Base-by-base conservation (phyloP, 2,113 vertebrate genomes). In the Peromyscus leucopus region DNA sequence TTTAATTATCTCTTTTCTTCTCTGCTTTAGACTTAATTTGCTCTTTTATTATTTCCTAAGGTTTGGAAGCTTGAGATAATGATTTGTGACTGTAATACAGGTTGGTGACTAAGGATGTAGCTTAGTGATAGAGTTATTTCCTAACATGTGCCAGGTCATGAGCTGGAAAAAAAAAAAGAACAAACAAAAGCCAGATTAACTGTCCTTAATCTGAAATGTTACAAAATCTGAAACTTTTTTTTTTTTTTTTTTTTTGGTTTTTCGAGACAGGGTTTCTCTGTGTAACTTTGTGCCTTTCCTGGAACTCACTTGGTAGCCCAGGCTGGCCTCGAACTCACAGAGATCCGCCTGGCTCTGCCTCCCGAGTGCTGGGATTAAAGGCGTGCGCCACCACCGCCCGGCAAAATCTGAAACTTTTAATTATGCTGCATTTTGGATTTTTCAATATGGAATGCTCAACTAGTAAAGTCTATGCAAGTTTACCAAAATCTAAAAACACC, bases 11-110 rank as follows among this genome's bases (percentile, higher is more conserved):
- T 89, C 24, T 24, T 83, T 51, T 26, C 42, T 67, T 79, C 69
- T 83, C 87, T 71, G 1, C 48, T 91, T 94, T 89, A 51, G 46
- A 75, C 88, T 96, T 97, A 39, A 22, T 61, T 61, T 90, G 8
- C 39, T 61, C 16, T 46, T 63, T 90, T 76, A 36, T 17, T 90
- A 61, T 72, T 90, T 75, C 67, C 96, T 88, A 96, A 74, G 16
- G 2, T 90, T 24, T 90, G 10, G 61, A 83, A 72, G 33, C 72
- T 63, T 90, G 63, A 24, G 2, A n/a, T 92, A 65, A 48, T 82
- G 57, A 71, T 78, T 92, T 94, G 94, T 87, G 89, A 59, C 84
- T 69, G 74, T 82, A 28, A 94, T 28, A 63, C 31, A 63, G 39
- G 19, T 57, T 74, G 21, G 6, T 10, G 48, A 11, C 48, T 39